These are phyloP conservation scores for Ridgeia piscesae DNA, from an alignment of 1,140 invertebrate genomes.

Conservation along the genomic window DNA sequence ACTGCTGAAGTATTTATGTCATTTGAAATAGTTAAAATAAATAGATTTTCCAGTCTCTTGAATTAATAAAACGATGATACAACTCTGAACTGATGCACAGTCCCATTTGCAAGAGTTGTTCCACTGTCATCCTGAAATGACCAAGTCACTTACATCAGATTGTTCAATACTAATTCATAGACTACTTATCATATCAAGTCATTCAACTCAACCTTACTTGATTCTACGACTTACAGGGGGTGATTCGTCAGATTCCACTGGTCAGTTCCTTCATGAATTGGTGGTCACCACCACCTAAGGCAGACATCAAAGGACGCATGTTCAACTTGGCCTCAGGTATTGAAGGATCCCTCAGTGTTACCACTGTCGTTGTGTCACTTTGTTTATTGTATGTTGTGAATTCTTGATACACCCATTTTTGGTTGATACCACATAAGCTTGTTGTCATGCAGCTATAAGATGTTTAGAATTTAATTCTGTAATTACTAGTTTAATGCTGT, in stretches of 20 bases:
- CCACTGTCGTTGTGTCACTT: not conserved
- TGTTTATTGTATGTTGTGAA: constrained; percentile 9
- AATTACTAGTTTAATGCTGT: too few relatives aligned
- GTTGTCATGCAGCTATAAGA: too few relatives aligned
- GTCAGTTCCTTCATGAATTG: constrained; percentile 77
- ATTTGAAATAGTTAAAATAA: not conserved
- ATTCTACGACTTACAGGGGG: constrained; percentile 62
- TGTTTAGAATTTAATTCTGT: too few relatives aligned
- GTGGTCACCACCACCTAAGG: constrained; percentile 69
- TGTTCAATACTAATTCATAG: not conserved
- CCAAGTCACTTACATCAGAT: not conserved
- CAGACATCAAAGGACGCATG: constrained; percentile 78
- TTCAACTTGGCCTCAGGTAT: constrained; percentile 78
- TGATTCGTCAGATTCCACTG: constrained; percentile 87
- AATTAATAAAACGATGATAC: too few relatives aligned
- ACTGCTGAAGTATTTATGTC: too few relatives aligned
- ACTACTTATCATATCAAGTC: not conserved
- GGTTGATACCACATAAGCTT: too few relatives aligned
- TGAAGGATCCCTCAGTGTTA: not conserved
- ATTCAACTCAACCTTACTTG: not conserved
- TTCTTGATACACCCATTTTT: not conserved
- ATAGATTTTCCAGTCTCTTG: too few relatives aligned
- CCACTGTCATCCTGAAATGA: not conserved
- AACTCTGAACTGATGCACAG: too few relatives aligned
- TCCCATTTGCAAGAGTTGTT: too few relatives aligned